These are phyloP conservation scores for Macrotus californicus DNA, from an alignment of 2,113 vertebrate genomes.

Conservation along the genomic window DNA sequence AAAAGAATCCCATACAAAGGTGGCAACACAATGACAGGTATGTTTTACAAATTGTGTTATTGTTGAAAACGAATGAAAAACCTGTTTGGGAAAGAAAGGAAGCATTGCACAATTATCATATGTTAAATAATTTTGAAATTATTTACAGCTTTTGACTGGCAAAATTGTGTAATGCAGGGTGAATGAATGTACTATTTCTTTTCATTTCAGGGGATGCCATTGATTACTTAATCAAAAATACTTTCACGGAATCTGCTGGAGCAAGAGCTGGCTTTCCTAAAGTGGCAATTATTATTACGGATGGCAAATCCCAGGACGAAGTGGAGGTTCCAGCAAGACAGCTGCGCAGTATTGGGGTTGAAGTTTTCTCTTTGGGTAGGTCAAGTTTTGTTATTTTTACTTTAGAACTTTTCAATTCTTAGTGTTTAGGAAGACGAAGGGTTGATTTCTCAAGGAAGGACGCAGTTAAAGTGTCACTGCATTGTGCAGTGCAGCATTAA, in stretches of 20 bases:
- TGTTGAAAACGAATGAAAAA: neutral
- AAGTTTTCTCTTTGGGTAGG: constrained; percentile 95
- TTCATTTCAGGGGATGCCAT: constrained; percentile 87
- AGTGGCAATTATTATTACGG: constrained; percentile 93
- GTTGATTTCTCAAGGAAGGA: neutral
- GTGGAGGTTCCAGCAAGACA: constrained; percentile 87
- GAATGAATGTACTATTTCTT: neutral
- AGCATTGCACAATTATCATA: neutral
- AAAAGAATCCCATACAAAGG: constrained; percentile 90
- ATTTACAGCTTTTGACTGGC: neutral
- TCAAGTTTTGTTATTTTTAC: constrained; percentile 1
- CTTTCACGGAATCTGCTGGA: constrained; percentile 87
- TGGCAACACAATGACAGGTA: constrained; percentile 93
- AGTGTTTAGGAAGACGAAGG: neutral
- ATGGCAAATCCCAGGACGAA: constrained; percentile 90
- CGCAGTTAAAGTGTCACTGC: neutral
- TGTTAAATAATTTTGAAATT: neutral
- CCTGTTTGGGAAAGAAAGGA: neutral
- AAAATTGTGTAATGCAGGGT: neutral
- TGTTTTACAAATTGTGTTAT: neutral
- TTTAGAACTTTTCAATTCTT: neutral
- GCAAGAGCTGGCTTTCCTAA: constrained; percentile 91
- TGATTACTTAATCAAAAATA: constrained; percentile 85
- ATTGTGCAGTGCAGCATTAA: neutral
- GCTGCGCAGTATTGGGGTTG: constrained; percentile 89